Conservation (phyloP, 2,113 vertebrate genomes). For the Ranitomeya imitator region DNA sequence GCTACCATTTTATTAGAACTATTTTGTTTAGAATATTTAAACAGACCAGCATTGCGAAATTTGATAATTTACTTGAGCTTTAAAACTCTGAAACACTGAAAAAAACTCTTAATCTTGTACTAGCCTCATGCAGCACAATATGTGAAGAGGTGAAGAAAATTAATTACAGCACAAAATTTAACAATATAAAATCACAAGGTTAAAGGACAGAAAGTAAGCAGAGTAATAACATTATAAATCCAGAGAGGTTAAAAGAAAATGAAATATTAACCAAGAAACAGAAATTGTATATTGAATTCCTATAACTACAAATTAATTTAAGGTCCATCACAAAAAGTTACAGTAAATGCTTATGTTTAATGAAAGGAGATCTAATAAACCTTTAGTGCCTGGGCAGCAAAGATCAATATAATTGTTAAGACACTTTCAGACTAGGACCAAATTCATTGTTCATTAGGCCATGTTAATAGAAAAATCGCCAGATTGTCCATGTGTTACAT, state of each 20-base stretch:
- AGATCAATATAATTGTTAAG: neutral
- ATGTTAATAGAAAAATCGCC: neutral
- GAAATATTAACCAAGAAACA: constrained; percentile 9
- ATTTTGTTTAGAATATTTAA: neutral
- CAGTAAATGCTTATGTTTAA: constrained; percentile 5
- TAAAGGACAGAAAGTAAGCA: constrained; percentile 8
- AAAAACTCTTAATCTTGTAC: neutral
- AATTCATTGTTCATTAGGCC: neutral
- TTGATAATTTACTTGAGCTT: neutral
- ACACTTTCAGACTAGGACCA: neutral
- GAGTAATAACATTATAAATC: constrained; percentile 20
- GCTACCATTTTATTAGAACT: neutral
- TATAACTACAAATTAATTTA: constrained; percentile 26
- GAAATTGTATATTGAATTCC: constrained; percentile 28
- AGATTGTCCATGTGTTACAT: neutral
- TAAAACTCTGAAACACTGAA: neutral
- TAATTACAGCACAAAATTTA: constrained; percentile 12
- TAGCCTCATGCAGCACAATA: neutral
- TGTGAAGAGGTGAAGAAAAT: neutral
- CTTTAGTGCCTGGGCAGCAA: neutral
- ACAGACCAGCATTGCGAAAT: neutral
- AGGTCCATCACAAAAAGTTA: neutral
- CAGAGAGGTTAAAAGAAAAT: constrained; percentile 28
- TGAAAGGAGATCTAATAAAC: constrained; percentile 21
- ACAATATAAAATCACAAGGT: constrained; percentile 10